Evolutionary conservation across 1,140 invertebrate species (phyloP).

Genomic region (Caenorhabditis brenneri): DNA sequence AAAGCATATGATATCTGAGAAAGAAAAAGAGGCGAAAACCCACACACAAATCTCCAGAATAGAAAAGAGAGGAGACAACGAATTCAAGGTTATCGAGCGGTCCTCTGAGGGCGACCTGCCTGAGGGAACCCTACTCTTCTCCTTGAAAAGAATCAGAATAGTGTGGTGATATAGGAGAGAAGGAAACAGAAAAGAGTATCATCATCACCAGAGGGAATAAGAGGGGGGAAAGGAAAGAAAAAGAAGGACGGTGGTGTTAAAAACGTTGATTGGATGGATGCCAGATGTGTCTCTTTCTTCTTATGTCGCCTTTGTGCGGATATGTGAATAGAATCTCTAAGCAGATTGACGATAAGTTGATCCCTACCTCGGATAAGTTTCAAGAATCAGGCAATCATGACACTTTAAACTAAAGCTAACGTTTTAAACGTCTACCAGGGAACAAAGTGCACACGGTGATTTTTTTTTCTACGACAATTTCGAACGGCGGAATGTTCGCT

Average conservation of each 20-base stretch:
- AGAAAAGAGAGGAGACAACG: neutral
- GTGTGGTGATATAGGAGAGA: neutral
- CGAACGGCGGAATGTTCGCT: too few relatives aligned
- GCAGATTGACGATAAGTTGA: too few relatives aligned
- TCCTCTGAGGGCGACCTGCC: too few relatives aligned
- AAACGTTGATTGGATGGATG: slow-evolving; percentile 42
- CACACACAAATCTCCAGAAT: neutral
- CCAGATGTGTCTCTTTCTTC: slow-evolving; percentile 21
- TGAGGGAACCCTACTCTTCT: neutral
- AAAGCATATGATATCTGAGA: too few relatives aligned
- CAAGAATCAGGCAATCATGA: too few relatives aligned
- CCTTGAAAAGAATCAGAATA: neutral
- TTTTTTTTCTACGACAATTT: too few relatives aligned
- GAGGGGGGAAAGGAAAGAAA: neutral
- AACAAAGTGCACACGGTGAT: too few relatives aligned
- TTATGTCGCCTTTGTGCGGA: too few relatives aligned
- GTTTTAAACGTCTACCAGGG: too few relatives aligned
- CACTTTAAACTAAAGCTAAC: too few relatives aligned
- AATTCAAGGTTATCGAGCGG: slow-evolving; percentile 43
- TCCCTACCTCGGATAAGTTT: too few relatives aligned
- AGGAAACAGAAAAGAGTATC: neutral
- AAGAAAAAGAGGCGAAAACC: neutral
- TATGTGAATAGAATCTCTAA: too few relatives aligned
- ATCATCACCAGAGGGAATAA: neutral
- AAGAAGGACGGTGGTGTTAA: slow-evolving; percentile 34